Evolutionary conservation across 2,888 invertebrate species (phyloP), one percentile per base, ranked within the genome.

Genomic region (Drosophila mercatorum): DNA sequence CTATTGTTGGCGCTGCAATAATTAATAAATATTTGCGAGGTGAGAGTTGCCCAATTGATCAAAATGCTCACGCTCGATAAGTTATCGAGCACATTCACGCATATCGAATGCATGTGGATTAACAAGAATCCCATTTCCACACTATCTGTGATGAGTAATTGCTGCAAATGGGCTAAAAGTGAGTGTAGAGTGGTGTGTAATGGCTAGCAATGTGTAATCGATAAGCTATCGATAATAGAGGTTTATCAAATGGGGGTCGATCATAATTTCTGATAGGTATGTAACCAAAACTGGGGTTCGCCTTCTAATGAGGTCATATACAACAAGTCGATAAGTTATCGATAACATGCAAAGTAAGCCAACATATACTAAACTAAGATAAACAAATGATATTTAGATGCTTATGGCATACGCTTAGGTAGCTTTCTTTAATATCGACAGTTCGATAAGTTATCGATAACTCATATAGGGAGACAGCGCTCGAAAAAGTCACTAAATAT

Each of bases 1-100:
- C 36, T 36, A 55, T 47, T 62, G 56, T 63, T 57, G 66, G 44
- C 67, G 22, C 65, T 62, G 68, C 84, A 79, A 84, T 84, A 81
- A 87, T 83, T 83, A 84, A 87, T 84, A 79, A 76, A 81, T 84
- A 58, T 75, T 53, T 66, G 63, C 56, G 67, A 72, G 69, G 78
- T 74, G 79, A 77, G 75, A 79, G 77, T 71, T 79, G 77, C 53
- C 71, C 80, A 76, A 73, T 78, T 72, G 65, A 52, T 55, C 65
- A 40, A 53, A 76, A 67, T 63, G 59, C 59, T 55, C 75, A 62
- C 75, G 79, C 75, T 75, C 70, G 79, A 79, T 75, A 63, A 72
- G 68, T 59, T 77, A 57, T 75, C 78, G 63, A 36, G 67, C 62
- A 44, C 59, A 53, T 44, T 44, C 52, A 66, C 44, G 53, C 53